Evolutionary conservation across 2,113 vertebrate genomes (phyloP).

Genomic region (Anhinga anhinga): DNA sequence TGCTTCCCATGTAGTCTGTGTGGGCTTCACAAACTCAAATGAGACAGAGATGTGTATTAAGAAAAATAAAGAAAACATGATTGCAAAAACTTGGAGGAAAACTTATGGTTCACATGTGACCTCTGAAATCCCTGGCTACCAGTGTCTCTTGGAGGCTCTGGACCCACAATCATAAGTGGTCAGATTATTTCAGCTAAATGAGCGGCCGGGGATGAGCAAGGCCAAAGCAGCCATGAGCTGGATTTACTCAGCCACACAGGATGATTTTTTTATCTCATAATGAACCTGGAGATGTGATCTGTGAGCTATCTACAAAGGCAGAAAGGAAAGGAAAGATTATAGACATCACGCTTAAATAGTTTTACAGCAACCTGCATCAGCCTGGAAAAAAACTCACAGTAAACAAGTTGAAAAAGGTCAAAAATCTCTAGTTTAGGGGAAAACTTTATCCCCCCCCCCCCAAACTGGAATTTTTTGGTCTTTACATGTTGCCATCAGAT

Average conservation of each 20-base stretch:
- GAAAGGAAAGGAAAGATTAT: neutral
- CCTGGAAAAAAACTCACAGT: neutral
- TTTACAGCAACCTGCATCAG: neutral
- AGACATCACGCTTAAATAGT: neutral
- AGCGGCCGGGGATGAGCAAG: neutral
- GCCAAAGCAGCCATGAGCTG: neutral
- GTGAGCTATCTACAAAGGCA: neutral
- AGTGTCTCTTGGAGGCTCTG: neutral
- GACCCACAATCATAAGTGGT: accelerated
- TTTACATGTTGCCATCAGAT: neutral
- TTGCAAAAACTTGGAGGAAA: neutral
- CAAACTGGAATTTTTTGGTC: neutral
- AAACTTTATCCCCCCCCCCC: neutral
- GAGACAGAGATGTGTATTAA: neutral
- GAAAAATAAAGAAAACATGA: neutral
- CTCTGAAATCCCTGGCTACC: accelerated
- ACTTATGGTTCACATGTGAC: neutral
- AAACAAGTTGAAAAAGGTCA: neutral
- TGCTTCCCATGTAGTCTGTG: neutral
- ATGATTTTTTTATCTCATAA: accelerated
- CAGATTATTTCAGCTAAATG: neutral
- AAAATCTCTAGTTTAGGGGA: neutral
- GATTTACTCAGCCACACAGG: neutral
- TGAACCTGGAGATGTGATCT: neutral
- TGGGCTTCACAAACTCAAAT: neutral